phyloP scores from a whole-genome alignment of 1,140 invertebrate species.

The Bathynomus jamesi region DNA sequence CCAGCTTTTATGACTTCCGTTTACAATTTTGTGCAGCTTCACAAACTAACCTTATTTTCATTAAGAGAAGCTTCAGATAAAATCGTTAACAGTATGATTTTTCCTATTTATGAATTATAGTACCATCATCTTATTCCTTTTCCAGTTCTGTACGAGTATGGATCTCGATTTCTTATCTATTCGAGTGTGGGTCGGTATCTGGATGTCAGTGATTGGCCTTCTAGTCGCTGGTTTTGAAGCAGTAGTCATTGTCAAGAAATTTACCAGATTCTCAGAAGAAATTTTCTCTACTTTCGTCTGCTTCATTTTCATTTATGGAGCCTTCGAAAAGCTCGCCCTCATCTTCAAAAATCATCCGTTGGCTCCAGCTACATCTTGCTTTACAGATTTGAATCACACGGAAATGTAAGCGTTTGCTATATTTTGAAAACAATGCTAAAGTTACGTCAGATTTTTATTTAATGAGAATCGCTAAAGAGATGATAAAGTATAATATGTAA shows the following conservation, averaged over 20 bases:
- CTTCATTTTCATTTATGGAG: conserved; percentile 85
- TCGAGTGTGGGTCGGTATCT: conserved; percentile 83
- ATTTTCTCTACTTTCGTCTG: conserved; percentile 93
- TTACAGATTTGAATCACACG: conserved; percentile 7
- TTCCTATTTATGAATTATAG: too few species aligned
- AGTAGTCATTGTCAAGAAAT: conserved; percentile 78
- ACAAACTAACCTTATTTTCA: too few species aligned
- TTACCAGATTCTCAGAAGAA: conserved; percentile 94
- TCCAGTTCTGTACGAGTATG: conserved; percentile 63
- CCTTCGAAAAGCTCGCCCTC: conserved; percentile 66
- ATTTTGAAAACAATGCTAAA: too few species aligned
- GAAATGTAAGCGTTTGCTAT: conserved; percentile 16
- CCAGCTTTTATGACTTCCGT: too few species aligned
- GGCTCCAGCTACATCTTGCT: conserved; percentile 10
- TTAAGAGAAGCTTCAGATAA: too few species aligned
- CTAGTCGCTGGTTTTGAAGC: conserved; percentile 79
- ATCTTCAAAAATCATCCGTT: conserved; percentile 52
- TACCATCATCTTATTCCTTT: too few species aligned
- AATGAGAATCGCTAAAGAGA: too few species aligned
- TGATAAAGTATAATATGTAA: too few species aligned
- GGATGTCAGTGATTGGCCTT: conserved; percentile 78
- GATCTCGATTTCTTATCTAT: conserved; percentile 76
- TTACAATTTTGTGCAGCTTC: too few species aligned
- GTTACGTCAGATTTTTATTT: too few species aligned
- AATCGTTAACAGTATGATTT: too few species aligned